Evolutionary conservation across 2,113 vertebrate species (phyloP).

Genomic region (Prolemur simus): DNA sequence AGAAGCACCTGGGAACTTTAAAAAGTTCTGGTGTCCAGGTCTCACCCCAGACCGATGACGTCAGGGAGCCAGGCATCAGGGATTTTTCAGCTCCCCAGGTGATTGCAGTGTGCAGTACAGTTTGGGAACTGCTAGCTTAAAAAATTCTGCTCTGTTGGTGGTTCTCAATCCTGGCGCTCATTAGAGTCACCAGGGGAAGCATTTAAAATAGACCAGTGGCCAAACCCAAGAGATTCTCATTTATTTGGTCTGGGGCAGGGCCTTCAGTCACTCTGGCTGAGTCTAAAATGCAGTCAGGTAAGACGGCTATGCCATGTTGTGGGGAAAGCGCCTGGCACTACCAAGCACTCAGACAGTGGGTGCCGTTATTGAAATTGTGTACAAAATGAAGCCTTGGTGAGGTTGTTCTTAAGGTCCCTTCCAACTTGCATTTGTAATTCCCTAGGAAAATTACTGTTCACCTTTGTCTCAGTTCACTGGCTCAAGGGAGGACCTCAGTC

Average conservation of each 20-base stretch:
- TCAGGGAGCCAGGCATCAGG: not conserved
- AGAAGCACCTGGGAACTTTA: constrained; percentile 1
- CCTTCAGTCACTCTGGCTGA: not conserved
- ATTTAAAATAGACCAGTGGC: not conserved
- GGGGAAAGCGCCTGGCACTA: not conserved
- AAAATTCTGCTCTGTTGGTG: not conserved
- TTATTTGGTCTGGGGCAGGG: not conserved
- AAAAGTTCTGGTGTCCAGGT: not conserved
- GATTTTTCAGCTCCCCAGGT: not conserved
- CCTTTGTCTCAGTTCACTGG: not conserved
- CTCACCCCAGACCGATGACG: not conserved
- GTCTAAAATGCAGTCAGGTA: not conserved
- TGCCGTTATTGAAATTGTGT: not conserved
- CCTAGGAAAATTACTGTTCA: not conserved
- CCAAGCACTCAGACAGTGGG: not conserved
- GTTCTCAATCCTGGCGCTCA: not conserved
- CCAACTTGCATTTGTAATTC: not conserved
- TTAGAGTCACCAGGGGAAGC: not conserved
- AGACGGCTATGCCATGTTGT: not conserved
- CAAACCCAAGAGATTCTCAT: not conserved
- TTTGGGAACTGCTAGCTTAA: not conserved
- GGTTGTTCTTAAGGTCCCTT: not conserved
- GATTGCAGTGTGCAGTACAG: not conserved
- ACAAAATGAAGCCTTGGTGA: not conserved
- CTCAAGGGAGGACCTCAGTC: not conserved